These are phyloP conservation scores for Vespertilio murinus DNA, from an alignment of 2,797 vertebrate genomes.

Conservation along the genomic window DNA sequence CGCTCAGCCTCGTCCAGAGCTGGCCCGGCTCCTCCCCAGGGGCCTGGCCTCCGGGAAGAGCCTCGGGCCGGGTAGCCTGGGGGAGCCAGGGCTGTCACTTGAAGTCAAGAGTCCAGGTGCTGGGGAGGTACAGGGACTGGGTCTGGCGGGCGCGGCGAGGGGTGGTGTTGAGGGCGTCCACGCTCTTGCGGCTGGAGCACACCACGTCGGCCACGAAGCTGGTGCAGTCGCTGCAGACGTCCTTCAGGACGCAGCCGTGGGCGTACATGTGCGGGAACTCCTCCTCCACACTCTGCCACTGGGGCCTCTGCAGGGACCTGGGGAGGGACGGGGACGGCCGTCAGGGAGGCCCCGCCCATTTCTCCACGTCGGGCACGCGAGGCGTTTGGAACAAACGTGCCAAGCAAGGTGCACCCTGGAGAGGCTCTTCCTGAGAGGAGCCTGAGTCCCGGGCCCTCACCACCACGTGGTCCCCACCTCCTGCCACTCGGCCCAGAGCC, in stretches of 20 bases:
- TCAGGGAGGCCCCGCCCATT: neutral
- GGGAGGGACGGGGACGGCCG: fast-evolving
- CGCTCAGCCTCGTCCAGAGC: neutral
- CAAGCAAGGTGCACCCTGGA: neutral
- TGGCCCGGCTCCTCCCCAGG: neutral
- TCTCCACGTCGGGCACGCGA: neutral
- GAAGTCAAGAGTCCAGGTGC: constrained; percentile 75
- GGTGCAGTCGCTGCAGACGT: constrained; percentile 92
- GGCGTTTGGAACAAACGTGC: neutral
- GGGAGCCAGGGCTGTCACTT: constrained; percentile 56
- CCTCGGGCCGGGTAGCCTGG: too few relatives aligned
- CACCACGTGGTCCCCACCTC: neutral
- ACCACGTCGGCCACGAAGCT: constrained; percentile 93
- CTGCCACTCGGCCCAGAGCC: neutral
- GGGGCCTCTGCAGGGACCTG: constrained; percentile 89
- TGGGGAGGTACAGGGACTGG: constrained; percentile 80
- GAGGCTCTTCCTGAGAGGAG: neutral
- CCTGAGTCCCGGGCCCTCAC: neutral
- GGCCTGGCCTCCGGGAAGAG: neutral
- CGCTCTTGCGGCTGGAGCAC: constrained; percentile 93
- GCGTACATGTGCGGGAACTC: constrained; percentile 96
- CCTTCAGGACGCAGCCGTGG: constrained; percentile 92
- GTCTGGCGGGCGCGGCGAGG: constrained; percentile 83
- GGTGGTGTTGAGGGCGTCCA: constrained; percentile 92
- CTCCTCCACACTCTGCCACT: constrained; percentile 91